phyloP scores from a whole-genome alignment of 1,140 invertebrate species.

The Meteorus sp. region DNA sequence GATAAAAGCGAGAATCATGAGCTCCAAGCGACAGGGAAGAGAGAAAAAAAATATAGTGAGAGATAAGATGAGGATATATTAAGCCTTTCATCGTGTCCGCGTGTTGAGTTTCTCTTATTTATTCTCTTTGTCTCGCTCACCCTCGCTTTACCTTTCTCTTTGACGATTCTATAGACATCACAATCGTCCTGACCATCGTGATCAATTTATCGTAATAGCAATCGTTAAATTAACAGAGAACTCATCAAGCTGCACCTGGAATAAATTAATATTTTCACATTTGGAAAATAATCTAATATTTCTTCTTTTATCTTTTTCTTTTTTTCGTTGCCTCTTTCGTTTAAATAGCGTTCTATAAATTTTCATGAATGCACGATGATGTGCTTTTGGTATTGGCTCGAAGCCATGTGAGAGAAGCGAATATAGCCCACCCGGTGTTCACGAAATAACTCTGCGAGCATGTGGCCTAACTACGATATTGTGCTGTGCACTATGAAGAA shows the following conservation, averaged over 20 bases:
- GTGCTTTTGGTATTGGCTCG: constrained; percentile 22
- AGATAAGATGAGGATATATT: background rate
- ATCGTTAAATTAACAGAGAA: too few species aligned
- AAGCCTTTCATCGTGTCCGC: constrained; percentile 5
- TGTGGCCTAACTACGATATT: too few species aligned
- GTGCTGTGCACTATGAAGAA: too few species aligned
- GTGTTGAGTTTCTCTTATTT: background rate
- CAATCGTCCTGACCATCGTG: background rate
- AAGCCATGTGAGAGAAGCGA: constrained; percentile 9
- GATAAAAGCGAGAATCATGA: too few species aligned
- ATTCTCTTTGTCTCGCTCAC: background rate
- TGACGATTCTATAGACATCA: background rate
- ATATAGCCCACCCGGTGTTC: constrained; percentile 13
- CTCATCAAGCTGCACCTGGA: background rate
- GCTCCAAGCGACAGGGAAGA: too few species aligned
- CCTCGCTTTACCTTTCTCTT: too few species aligned
- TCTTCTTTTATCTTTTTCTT: background rate
- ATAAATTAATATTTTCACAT: too few species aligned
- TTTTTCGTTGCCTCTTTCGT: background rate
- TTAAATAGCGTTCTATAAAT: background rate
- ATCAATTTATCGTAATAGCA: background rate
- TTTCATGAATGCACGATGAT: background rate
- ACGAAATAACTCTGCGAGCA: constrained; percentile 11
- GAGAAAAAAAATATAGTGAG: background rate
- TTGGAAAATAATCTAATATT: background rate